Base-by-base conservation (phyloP, 2,113 vertebrate genomes). In the Piprites chloris region DNA sequence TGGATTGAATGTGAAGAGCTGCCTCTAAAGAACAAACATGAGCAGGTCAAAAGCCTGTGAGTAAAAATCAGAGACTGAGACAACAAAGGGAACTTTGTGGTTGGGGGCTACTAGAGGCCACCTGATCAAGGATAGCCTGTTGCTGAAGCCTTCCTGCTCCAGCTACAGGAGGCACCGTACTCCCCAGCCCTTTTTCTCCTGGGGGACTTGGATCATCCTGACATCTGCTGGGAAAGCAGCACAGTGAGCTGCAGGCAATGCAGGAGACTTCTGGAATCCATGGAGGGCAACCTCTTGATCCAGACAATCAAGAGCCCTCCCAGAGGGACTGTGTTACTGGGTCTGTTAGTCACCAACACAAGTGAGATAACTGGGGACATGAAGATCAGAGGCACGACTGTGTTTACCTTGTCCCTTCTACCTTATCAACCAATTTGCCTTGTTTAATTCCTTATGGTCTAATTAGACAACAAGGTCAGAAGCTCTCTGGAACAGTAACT, bases 271-370 rank as follows among this genome's bases (percentile, higher is more conserved):
- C 56, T 47, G 16, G 49, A 80, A 49, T 32, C 16, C 75, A 72
- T 47, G 56, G 24, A 55, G 26, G 24, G 14, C 55, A 72, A 55
- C 41, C 55, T 72, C 49, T 56, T 80, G 32, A 56, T 9, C 16
- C 35, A 24, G 5, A 15, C 47, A 41, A 47, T 30, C 19, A 39
- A 47, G 19, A 41, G 47, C 24, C 24, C n/a, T 41, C 24, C 26
- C 30, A 65, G 42, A 72, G 24, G 30, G 16, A n/a, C 62, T 41
- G 24, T 24, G n/a, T n/a, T 63, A 55, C 24, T 26, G 10, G 30
- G 47, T 47, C 28, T n/a, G 19, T 7, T 63, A 15, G 20, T 79
- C n/a, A 63, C 41, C n/a, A 55, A 5, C 0, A 0, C n/a, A 71
- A 63, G 33, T 49, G 46, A 53, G 47, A 8, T 47, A n/a, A 71